Evolutionary conservation across 2,888 invertebrate genomes (phyloP).

Genomic region (Dascillus cervinus): DNA sequence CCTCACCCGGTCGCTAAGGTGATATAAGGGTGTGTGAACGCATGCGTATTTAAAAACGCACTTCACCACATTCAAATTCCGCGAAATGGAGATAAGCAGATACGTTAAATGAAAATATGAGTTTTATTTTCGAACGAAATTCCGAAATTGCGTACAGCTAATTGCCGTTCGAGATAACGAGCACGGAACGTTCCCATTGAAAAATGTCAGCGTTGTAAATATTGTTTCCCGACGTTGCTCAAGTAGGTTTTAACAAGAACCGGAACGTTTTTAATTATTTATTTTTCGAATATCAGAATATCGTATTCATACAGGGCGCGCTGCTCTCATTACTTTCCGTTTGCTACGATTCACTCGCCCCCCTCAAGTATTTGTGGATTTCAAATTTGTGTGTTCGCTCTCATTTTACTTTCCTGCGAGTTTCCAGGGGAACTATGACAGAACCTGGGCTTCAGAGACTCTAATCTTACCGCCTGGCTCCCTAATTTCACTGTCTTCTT

Average conservation of each 20-base stretch:
- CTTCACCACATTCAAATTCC: slow-evolving; percentile 17
- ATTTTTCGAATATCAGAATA: slow-evolving; percentile 23
- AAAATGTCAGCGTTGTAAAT: no score
- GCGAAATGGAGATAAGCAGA: no score
- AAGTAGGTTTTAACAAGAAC: slow-evolving; percentile 8
- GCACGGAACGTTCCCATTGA: no score
- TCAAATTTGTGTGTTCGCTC: slow-evolving; percentile 25
- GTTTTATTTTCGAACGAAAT: no score
- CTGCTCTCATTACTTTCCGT: slow-evolving; percentile 20
- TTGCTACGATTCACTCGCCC: slow-evolving; percentile 16
- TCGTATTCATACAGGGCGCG: slow-evolving; percentile 18
- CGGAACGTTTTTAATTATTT: slow-evolving; percentile 24
- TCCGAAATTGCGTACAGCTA: no score
- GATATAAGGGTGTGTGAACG: slow-evolving; percentile 26
- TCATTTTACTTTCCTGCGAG: slow-evolving; percentile 21
- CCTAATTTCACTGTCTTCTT: slow-evolving; percentile 27
- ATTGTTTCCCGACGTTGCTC: slow-evolving; percentile 1
- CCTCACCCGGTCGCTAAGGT: slow-evolving; percentile 24
- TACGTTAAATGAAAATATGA: no score
- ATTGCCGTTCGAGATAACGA: no score
- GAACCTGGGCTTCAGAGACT: slow-evolving; percentile 15
- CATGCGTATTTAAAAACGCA: slow-evolving; percentile 18
- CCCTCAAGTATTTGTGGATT: slow-evolving; percentile 23
- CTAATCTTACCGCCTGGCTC: slow-evolving; percentile 23
- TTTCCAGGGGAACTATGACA: slow-evolving; percentile 22